A percentile compares a stretch with the other conserved stretches of the same genome.
phyloP scores from a whole-genome alignment of 2,888 invertebrate genomes.

The Smittia sp. region DNA sequence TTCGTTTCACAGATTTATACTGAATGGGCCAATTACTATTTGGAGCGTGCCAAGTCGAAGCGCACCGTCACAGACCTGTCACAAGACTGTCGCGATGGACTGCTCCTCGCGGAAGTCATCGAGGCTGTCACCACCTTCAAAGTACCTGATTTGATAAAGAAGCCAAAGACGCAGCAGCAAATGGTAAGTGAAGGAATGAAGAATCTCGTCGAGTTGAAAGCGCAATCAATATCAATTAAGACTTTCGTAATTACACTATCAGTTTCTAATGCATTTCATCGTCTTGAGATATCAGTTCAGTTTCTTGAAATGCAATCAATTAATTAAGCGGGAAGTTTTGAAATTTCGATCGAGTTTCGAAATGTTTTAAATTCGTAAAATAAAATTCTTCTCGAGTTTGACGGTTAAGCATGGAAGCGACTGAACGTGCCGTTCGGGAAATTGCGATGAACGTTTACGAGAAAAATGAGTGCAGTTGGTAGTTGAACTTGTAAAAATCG shows the following conservation, averaged over 20 bases:
- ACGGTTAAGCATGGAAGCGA: neutral
- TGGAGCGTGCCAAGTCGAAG: constrained; percentile 87
- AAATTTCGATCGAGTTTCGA: neutral
- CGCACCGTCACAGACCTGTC: constrained; percentile 82
- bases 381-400: neutral
- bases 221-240: neutral
- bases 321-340: neutral
- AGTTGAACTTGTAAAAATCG: constrained; percentile 12
- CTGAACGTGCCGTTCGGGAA: neutral
- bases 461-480: too few species aligned
- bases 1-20: constrained; percentile 99
- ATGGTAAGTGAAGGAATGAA: constrained; percentile 73
- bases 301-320: neutral
- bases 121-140: constrained; percentile 83
- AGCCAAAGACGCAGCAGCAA: constrained; percentile 86
- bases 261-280: too few species aligned
- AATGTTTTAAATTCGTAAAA: neutral
- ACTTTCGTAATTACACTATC: neutral
- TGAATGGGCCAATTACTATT: constrained; percentile 96
- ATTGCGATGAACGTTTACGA: neutral
- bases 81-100: constrained; percentile 87
- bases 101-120: constrained; percentile 87
- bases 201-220: neutral
- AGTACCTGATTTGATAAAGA: constrained; percentile 74
- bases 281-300: neutral